Base-by-base conservation (phyloP, 1,140 invertebrate genomes). In the Formica exsecta region DNA sequence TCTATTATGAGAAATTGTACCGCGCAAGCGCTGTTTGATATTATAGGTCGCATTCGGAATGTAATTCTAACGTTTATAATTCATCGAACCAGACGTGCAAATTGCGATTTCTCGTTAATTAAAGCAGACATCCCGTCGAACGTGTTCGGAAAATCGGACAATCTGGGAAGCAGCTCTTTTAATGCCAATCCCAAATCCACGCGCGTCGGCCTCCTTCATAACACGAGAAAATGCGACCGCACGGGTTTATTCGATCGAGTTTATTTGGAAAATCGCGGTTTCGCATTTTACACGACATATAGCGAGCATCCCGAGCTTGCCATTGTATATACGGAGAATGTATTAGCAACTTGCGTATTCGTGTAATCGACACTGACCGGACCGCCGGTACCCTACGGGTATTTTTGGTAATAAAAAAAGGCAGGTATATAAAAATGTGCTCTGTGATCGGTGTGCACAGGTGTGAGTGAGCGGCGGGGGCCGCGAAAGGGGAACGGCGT, bases 331-430 rank as follows among this genome's bases (percentile, higher is more conserved):
- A 51, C 38, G 64, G 66, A 51, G 48, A 80, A 81, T 86, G 79
- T 84, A 86, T 86, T 74, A 74, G 59, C 32, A 83, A 83, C 80
- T 85, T 68, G 70, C 71, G 64, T 76, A 87, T 83, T 51, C 41
- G 51, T 90, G 87, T 90, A 90, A 90, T 89, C 87, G 80, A 86
- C 80, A 71, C 62, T 74, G 74, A 79, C 48, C 70, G 59, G 41
- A 16, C 65, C 68, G 73, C 51, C 16, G 65, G 22, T 75, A 61
- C n/a, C 88, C 71, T 57, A 36, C 74, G 70, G 86, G 76, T 79
- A 84, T 87, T 92, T 89, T 83, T 77, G 51, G 62, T 83, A 73
- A 81, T 90, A 81, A 85, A 91, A 86, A 91, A 84, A 90, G 66
- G 80, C 75, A 73, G 54, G 54, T 19, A 54, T 83, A 90, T 84